These are phyloP conservation scores for Amiota communis DNA, from an alignment of 2,888 invertebrate species.

Conservation along the genomic window DNA sequence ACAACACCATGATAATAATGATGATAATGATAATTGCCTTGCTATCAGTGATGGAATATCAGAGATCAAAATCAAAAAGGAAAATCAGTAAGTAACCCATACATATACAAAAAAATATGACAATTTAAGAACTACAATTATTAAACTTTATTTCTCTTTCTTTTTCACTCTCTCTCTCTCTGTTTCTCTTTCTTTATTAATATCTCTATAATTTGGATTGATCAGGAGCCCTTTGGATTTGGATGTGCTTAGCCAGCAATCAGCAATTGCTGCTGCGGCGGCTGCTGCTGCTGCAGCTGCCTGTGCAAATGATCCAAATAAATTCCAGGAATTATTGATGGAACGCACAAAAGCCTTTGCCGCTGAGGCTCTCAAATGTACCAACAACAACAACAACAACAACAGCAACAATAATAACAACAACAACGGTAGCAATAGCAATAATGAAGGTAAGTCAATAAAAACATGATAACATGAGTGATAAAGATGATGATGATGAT, in stretches of 20 bases:
- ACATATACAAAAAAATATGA: conserved; percentile 23
- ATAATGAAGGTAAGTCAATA: conserved; percentile 56
- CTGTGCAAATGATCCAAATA: conserved; percentile 75
- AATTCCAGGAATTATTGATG: conserved; percentile 83
- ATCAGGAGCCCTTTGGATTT: conserved; percentile 73
- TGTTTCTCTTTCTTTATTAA: background rate
- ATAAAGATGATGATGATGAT: background rate
- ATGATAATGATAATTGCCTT: conserved; percentile 5
- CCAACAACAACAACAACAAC: conserved; percentile 8
- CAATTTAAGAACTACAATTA: too few species aligned
- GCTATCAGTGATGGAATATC: conserved; percentile 34
- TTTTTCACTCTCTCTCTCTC: conserved; percentile 39
- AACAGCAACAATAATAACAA: conserved; percentile 5
- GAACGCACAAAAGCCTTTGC: conserved; percentile 83
- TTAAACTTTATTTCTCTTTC: background rate
- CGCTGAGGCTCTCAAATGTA: conserved; percentile 75
- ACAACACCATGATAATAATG: background rate
- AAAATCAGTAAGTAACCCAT: conserved; percentile 70
- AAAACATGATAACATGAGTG: conserved; percentile 14
- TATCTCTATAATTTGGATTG: background rate
- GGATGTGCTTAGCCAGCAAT: conserved; percentile 78
- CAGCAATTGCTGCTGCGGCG: conserved; percentile 73
- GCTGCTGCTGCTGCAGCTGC: conserved; percentile 82
- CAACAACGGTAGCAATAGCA: conserved; percentile 47
- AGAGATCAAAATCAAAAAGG: conserved; percentile 70